Base-by-base conservation (phyloP, 2,113 vertebrate species). In the Myrmophylax atrothorax region DNA sequence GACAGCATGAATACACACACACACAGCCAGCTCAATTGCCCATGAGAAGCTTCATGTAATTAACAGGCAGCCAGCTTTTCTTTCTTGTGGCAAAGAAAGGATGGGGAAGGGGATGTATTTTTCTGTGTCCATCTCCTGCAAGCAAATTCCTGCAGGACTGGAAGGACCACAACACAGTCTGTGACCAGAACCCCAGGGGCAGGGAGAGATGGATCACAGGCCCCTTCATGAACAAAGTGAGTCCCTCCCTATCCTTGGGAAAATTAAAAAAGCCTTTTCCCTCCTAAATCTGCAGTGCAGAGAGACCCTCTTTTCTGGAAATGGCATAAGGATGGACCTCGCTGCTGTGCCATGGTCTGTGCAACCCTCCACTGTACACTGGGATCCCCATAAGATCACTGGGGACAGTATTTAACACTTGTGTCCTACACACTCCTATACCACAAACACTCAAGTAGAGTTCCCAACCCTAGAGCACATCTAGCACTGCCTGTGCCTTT, bases 11-110 rank as follows among this genome's bases (percentile, higher is more conserved):
- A 49, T 50, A n/a, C 73, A 5, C 50, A 53, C 80, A 52, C 72
- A 66, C 25, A 4, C 11, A 1, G 93, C 75, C 90, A 35, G 93
- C 90, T 92, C 90, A 94, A 89, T 92, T 75, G 88, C 83, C 94
- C 92, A 81, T 95, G 92, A 95, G 94, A 95, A 94, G 68, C 83
- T 84, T 94, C 72, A 12, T 77, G 79, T 95, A 90, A 96, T 94
- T 95, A 96, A 92, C 85, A 82, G 85, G 72, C 87, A 94, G 92
- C 13, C 72, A 1, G 94, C 75, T 95, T 89, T 50, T 35, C 87
- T 93, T 96, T 86, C 79, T 50, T 33, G 66, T 76, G 74, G 46
- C 82, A 79, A 83, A 93, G 93, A 8, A 87, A 83, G 47, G 29
- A 47, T 5, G 20, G 24, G 79, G 60, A 59, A 26, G n/a, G 26